Conservation (phyloP, 2,888 invertebrate genomes). For the Bruchidius siliquastri region DNA sequence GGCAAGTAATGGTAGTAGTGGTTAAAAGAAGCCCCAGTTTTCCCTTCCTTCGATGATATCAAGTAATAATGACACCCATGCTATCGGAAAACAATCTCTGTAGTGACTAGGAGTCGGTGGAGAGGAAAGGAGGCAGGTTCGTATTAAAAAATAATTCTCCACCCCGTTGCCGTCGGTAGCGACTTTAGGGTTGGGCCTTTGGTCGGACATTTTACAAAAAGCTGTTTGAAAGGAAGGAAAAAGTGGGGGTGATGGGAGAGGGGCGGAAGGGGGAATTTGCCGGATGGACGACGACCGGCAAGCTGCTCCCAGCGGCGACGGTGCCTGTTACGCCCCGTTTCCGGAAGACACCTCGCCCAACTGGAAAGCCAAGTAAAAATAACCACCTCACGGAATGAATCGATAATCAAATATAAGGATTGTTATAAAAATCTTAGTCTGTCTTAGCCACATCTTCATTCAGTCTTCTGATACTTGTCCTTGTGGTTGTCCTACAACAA, state of each 20-base stretch:
- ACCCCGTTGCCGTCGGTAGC: neutral
- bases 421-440: neutral
- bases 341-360: neutral
- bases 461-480: too few relatives aligned
- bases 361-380: neutral
- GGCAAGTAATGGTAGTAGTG: neutral
- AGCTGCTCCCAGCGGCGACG: neutral
- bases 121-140: neutral
- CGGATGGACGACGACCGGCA: neutral
- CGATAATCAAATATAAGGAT: neutral
- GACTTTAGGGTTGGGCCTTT: neutral
- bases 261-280: neutral
- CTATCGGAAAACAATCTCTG: neutral
- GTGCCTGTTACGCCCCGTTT: neutral
- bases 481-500: too few relatives aligned
- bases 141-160: neutral
- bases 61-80: neutral
- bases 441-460: too few relatives aligned
- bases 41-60: neutral
- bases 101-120: neutral
- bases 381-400: neutral
- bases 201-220: neutral
- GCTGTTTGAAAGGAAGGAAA: neutral
- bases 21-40: neutral
- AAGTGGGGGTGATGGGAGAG: neutral